Conservation (phyloP, 1,140 invertebrate species). For the Battus philenor region DNA sequence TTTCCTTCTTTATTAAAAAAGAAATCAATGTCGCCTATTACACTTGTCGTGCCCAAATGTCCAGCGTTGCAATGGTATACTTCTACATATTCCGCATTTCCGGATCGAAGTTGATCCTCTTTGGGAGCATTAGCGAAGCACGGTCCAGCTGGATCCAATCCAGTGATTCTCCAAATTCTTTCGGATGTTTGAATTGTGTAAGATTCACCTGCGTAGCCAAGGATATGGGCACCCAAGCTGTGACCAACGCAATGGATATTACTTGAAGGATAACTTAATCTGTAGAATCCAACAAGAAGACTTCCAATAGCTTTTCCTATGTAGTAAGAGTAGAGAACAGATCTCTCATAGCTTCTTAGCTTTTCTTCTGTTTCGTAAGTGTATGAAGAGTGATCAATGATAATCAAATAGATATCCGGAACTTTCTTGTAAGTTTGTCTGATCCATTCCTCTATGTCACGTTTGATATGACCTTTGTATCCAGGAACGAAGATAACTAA, state of each 20-base stretch:
- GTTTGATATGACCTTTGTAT: slow-evolving; percentile 21
- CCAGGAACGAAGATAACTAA: slow-evolving; percentile 24
- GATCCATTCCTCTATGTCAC: slow-evolving; percentile 21
- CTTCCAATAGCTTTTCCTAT: slow-evolving; percentile 23
- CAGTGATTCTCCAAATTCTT: slow-evolving; percentile 17
- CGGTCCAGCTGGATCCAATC: slow-evolving; percentile 27
- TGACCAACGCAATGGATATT: slow-evolving; percentile 25
- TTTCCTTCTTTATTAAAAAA: slow-evolving; percentile 25
- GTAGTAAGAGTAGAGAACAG: slow-evolving; percentile 24
- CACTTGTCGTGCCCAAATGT: slow-evolving; percentile 20
- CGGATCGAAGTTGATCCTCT: slow-evolving; percentile 23
- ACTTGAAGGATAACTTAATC: slow-evolving; percentile 8
- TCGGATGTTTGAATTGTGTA: slow-evolving; percentile 15
- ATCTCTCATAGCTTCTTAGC: slow-evolving; percentile 21
- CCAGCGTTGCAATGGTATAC: slow-evolving; percentile 29
- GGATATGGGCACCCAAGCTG: slow-evolving; percentile 27
- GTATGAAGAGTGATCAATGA: slow-evolving; percentile 23
- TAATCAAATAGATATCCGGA: slow-evolving; percentile 20
- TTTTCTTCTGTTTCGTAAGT: slow-evolving; percentile 23
- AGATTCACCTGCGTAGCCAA: slow-evolving; percentile 19
- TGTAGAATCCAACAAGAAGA: slow-evolving; percentile 17
- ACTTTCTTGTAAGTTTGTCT: slow-evolving; percentile 20
- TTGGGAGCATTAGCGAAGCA: slow-evolving; percentile 18
- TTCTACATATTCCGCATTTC: slow-evolving; percentile 23
- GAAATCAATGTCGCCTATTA: slow-evolving; percentile 20